Base-by-base conservation (phyloP, 1,140 invertebrate genomes). In the Cylas formicarius region DNA sequence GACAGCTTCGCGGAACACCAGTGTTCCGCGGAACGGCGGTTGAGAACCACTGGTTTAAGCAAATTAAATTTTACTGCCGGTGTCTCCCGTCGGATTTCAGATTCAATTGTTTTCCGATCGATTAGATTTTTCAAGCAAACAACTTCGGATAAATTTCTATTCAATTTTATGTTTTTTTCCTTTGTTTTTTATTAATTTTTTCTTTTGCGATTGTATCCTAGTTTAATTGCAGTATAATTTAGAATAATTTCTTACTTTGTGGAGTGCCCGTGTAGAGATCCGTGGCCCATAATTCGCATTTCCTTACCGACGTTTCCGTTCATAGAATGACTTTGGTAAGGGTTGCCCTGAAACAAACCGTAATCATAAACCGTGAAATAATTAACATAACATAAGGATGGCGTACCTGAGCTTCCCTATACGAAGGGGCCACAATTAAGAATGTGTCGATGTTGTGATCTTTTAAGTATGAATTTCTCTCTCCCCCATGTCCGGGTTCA, bases 371-470 rank as follows among this genome's bases (percentile, higher is more conserved):
- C 18, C 3, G 18, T 35, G 5, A 35, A 19, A 35, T 16, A 19
- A 35, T 18, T 17, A 35, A 5, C 22, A 35, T 35, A n/a, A 13
- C 16, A 32, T 32, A 6, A 11, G 6, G 7, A 11, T 6, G n/a
- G 5, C n/a, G 13, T 32, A 7, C n/a, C 16, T 32, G 11, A 33
- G 18, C 33, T 35, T 36, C 39, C 0, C 39, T 20, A 61, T 78
- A 81, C 46, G 84, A 80, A 18, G 72, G 72, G 0, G 84, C 82
- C 1, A 90, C 80, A 41, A 97, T 94, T 5, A 97, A 75, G 67
- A 81, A 96, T 0, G 93, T 96, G 60, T 91, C 81, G 53, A 96
- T 91, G 65, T 91, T 90, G 67, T 94, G 82, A 59, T 94, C 87
- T 58, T 86, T 83, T 1, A 97, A 71, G 69, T 92, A 95, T 1